These are phyloP conservation scores for Achroia grisella DNA, from an alignment of 1,140 invertebrate species.

Conservation along the genomic window DNA sequence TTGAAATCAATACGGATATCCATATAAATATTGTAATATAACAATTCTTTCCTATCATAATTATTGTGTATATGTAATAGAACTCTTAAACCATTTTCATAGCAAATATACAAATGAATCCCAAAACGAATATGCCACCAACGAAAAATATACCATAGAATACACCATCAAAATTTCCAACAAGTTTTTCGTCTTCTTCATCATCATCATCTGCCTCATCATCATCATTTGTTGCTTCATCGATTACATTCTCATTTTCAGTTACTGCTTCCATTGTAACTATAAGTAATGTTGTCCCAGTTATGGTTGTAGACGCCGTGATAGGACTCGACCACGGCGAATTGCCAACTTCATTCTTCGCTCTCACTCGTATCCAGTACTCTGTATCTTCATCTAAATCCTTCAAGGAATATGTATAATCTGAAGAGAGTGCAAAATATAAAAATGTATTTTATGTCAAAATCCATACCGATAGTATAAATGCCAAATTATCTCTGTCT, in stretches of 20 bases:
- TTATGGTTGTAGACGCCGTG: constrained; percentile 11
- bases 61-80: too few species aligned
- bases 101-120: constrained; percentile 37
- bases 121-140: constrained; percentile 33
- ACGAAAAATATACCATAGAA: constrained; percentile 51
- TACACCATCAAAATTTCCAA: constrained; percentile 14
- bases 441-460: constrained; percentile 16
- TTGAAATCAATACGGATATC: too few species aligned
- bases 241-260: constrained; percentile 6
- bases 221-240: constrained; percentile 4
- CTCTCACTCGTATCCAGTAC: constrained; percentile 35
- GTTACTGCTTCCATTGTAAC: constrained; percentile 12
- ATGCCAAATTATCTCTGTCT: too few species aligned
- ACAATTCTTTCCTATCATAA: too few species aligned
- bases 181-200: background rate
- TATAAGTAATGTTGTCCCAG: constrained; percentile 8
- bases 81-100: constrained; percentile 34
- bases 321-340: constrained; percentile 32
- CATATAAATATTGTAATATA: too few species aligned
- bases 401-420: background rate
- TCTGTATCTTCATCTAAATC: constrained; percentile 27
- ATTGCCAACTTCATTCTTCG: constrained; percentile 28
- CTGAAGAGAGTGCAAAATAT: constrained; percentile 1
- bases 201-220: constrained; percentile 3
- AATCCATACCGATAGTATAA: too few species aligned